phyloP scores from a whole-genome alignment of 2,888 invertebrate species.

The Patella depressa region DNA sequence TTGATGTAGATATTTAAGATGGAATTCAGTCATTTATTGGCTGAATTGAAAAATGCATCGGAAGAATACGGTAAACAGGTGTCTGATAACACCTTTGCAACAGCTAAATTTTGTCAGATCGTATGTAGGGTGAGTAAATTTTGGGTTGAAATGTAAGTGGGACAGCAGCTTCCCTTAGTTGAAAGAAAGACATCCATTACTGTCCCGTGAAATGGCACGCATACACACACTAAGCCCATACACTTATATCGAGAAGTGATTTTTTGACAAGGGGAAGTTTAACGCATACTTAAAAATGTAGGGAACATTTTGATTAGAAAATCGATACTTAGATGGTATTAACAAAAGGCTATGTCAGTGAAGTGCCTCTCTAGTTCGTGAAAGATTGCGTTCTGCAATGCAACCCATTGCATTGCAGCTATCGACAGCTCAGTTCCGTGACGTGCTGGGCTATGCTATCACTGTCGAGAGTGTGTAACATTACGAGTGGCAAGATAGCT shows the following conservation, averaged over 20 bases:
- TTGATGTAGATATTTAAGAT: constrained; percentile 26
- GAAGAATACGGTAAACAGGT: constrained; percentile 42
- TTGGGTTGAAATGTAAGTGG: constrained; percentile 9
- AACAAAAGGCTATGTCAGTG: too few relatives aligned
- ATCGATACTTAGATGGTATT: too few relatives aligned
- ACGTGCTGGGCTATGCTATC: too few relatives aligned
- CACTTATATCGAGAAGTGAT: background rate
- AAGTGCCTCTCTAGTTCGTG: too few relatives aligned
- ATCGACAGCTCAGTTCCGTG: too few relatives aligned
- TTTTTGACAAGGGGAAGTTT: constrained; percentile 12
- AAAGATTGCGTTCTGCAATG: too few relatives aligned
- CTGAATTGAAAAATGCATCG: constrained; percentile 55
- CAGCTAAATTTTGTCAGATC: constrained; percentile 28
- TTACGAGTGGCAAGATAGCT: too few relatives aligned
- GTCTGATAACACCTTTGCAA: constrained; percentile 28
- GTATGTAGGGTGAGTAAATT: constrained; percentile 32
- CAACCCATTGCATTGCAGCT: too few relatives aligned
- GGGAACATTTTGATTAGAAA: background rate
- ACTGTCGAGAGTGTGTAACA: too few relatives aligned
- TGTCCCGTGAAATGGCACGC: constrained; percentile 47
- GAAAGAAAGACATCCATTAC: constrained; percentile 37
- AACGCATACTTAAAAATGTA: background rate
- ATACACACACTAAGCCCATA: constrained; percentile 26
- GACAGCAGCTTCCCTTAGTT: constrained; percentile 15
- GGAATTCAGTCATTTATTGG: constrained; percentile 55